Evolutionary conservation across 1,140 invertebrate species (phyloP).

Genomic region (Ostrea denselamellosa): DNA sequence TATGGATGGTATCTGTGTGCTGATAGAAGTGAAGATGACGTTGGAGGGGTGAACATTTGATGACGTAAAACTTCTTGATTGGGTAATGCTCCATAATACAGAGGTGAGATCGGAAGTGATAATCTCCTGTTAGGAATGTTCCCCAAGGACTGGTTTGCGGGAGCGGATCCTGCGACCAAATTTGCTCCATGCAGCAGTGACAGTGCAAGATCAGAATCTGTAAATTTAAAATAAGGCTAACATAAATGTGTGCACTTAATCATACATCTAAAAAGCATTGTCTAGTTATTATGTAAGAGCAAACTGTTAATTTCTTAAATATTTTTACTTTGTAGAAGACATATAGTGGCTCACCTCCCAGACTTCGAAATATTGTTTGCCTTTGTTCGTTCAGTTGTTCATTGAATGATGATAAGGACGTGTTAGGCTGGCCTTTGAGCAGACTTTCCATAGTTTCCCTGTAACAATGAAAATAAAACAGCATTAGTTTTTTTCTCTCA

Average conservation of each 20-base stretch:
- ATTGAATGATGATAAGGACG: constrained; percentile 65
- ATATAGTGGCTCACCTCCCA: constrained; percentile 29
- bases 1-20: constrained; percentile 46
- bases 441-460: constrained; percentile 76
- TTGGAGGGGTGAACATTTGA: constrained; percentile 35
- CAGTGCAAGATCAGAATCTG: constrained; percentile 34
- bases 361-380: constrained; percentile 61
- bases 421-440: constrained; percentile 71
- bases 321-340: background rate
- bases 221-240: background rate
- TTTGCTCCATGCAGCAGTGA: constrained; percentile 40
- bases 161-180: constrained; percentile 1
- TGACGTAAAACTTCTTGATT: constrained; percentile 47
- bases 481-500: background rate
- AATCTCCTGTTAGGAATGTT: constrained; percentile 4
- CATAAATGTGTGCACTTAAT: background rate
- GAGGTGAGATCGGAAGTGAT: constrained; percentile 7
- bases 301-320: background rate
- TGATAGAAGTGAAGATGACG: background rate
- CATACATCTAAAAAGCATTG: too few relatives aligned
- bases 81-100: background rate
- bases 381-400: constrained; percentile 62
- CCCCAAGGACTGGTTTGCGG: background rate
- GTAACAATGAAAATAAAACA: constrained; percentile 46
- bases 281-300: too few relatives aligned